Conservation (phyloP, 2,888 invertebrate species). For the Euzophera pinguis region DNA sequence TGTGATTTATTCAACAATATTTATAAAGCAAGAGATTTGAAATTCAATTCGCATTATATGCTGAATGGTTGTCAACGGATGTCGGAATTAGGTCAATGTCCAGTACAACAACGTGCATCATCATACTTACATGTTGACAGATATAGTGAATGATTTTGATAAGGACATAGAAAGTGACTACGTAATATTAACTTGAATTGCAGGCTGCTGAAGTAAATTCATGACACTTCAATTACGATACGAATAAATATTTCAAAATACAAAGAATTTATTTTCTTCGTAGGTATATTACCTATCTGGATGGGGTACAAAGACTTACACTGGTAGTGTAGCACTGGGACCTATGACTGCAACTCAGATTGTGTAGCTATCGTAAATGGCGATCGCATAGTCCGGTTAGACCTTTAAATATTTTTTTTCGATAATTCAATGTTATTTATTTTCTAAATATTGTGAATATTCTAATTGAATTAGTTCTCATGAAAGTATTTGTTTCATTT, state of each 20-base stretch:
- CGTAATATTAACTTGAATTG: neutral
- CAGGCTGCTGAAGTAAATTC: neutral
- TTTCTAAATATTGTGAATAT: too few relatives aligned
- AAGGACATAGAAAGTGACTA: neutral
- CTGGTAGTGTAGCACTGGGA: too few relatives aligned
- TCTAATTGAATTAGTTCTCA: neutral
- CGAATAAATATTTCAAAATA: too few relatives aligned
- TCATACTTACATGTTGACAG: neutral
- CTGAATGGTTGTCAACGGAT: slow-evolving; percentile 54
- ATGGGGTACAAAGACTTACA: too few relatives aligned
- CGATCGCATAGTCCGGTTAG: too few relatives aligned
- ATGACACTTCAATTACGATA: too few relatives aligned
- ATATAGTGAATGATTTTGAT: neutral
- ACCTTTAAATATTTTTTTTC: too few relatives aligned
- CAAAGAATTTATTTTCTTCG: too few relatives aligned
- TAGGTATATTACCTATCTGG: too few relatives aligned
- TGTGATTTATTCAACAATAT: slow-evolving; percentile 42
- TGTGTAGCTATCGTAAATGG: too few relatives aligned
- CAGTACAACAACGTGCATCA: slow-evolving; percentile 30
- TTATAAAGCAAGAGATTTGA: slow-evolving; percentile 43
- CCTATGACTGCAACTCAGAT: too few relatives aligned
- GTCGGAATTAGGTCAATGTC: slow-evolving; percentile 64
- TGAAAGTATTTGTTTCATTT: slow-evolving; percentile 30
- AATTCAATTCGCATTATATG: slow-evolving; percentile 60
- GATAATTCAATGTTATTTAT: too few relatives aligned